A percentile compares a stretch with the other conserved stretches of the same genome.
Conservation (phyloP, 2,888 invertebrate genomes). For the Phortica magna region DNA sequence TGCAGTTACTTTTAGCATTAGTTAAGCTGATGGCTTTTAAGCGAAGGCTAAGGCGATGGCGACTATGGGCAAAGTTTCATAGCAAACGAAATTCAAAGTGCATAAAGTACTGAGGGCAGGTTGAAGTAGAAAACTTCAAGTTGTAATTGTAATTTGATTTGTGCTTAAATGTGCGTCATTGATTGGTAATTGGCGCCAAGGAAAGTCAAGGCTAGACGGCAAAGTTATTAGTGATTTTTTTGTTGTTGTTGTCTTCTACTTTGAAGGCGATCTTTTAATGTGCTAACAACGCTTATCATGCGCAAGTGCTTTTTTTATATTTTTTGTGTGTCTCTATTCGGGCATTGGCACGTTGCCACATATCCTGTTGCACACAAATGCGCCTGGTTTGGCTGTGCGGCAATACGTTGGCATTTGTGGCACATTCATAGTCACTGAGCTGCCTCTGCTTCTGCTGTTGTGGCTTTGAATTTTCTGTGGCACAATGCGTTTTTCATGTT, state of each 20-base stretch:
- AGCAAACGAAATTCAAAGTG: conserved; percentile 41
- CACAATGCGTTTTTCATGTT: conserved; percentile 31
- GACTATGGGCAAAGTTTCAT: conserved; percentile 22
- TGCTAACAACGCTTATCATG: background rate
- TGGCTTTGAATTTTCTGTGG: conserved; percentile 23
- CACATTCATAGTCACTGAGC: background rate
- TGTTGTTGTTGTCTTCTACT: background rate
- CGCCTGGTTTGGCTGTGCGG: background rate
- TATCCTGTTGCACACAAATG: conserved; percentile 18
- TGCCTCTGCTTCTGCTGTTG: background rate
- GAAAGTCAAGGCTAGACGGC: conserved; percentile 1
- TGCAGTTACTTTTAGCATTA: conserved; percentile 16
- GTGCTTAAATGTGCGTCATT: conserved; percentile 70
- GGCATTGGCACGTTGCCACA: conserved; percentile 23
- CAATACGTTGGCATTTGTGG: background rate
- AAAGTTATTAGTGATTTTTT: background rate
- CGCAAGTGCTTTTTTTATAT: background rate
- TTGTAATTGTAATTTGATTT: conserved; percentile 74
- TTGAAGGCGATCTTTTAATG: background rate
- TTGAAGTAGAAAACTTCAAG: conserved; percentile 20
- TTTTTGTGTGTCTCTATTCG: background rate
- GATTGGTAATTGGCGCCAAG: conserved; percentile 61
- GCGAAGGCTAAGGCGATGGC: background rate
- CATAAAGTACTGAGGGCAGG: conserved; percentile 36
- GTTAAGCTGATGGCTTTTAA: conserved; percentile 24